A percentile compares a stretch with the other conserved stretches of the same genome.
These are phyloP conservation scores for Lycorma delicatula DNA, from an alignment of 1,140 invertebrate genomes.

Conservation along the genomic window DNA sequence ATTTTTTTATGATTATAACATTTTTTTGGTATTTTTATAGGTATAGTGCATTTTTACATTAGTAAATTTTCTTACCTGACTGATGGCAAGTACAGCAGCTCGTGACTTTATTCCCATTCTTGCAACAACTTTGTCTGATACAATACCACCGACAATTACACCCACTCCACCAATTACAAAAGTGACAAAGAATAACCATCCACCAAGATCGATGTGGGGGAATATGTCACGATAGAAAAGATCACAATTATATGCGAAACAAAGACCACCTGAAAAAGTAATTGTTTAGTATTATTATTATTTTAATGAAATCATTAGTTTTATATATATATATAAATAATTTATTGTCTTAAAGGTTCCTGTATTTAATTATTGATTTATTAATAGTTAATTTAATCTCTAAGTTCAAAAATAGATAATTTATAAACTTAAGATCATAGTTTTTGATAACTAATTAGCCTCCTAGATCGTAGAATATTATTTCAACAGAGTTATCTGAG, in stretches of 20 bases:
- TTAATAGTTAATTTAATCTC: no score
- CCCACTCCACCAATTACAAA: constrained; percentile 80
- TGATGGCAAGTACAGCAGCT: constrained; percentile 71
- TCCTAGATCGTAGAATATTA: no score
- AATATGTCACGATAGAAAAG: constrained; percentile 80
- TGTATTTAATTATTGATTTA: no score
- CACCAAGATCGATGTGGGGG: constrained; percentile 75
- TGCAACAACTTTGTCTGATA: constrained; percentile 82
- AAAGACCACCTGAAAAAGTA: constrained; percentile 69
- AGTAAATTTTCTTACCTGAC: constrained; percentile 42
- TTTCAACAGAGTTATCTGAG: no score
- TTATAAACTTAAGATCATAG: no score
- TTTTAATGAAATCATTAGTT: not conserved
- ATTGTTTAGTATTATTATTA: no score
- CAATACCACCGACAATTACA: constrained; percentile 75
- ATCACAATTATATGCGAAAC: constrained; percentile 83
- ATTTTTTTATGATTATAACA: no score
- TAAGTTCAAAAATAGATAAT: no score
- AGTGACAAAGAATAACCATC: constrained; percentile 79
- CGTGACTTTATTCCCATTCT: constrained; percentile 78
- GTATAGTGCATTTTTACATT: not conserved
- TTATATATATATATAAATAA: constrained; percentile 2
- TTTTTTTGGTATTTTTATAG: not conserved
- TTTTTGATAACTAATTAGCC: no score
- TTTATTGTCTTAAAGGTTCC: no score